Conservation (phyloP, 1,140 invertebrate genomes). For the Steinernema khuongi region DNA sequence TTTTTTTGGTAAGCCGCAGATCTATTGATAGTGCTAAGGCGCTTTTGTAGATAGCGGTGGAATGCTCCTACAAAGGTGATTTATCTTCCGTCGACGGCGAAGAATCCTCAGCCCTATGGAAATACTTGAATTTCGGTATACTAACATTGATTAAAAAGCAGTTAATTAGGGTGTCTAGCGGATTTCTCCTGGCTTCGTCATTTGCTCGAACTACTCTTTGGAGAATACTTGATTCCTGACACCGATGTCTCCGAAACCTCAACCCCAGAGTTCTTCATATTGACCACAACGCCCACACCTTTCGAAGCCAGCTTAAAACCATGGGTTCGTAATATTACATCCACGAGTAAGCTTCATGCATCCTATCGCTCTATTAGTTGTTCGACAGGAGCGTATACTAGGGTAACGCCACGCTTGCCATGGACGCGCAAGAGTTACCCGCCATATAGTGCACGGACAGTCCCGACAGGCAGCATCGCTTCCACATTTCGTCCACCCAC, state of each 20-base stretch:
- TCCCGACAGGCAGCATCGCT: too few species aligned
- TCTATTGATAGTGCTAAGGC: background rate
- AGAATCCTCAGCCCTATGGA: background rate
- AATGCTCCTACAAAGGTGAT: background rate
- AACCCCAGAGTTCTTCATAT: background rate
- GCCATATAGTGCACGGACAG: background rate
- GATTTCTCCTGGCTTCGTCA: background rate
- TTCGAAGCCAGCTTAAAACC: background rate
- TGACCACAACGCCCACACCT: background rate
- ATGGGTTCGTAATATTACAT: conserved; percentile 1
- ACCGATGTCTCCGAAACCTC: background rate
- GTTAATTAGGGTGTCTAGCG: background rate
- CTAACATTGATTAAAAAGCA: background rate
- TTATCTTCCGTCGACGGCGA: background rate
- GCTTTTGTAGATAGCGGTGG: background rate
- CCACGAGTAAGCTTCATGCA: background rate
- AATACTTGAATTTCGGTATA: conserved; percentile 6
- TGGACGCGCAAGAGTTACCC: background rate
- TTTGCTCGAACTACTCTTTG: background rate
- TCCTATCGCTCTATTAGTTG: background rate
- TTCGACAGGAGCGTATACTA: background rate
- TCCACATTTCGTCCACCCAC: too few species aligned
- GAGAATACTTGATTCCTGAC: background rate
- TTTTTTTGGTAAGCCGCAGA: background rate
- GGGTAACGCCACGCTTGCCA: background rate